phyloP scores from a whole-genome alignment of 2,113 vertebrate genomes.

The Typhlomys cinereus region DNA sequence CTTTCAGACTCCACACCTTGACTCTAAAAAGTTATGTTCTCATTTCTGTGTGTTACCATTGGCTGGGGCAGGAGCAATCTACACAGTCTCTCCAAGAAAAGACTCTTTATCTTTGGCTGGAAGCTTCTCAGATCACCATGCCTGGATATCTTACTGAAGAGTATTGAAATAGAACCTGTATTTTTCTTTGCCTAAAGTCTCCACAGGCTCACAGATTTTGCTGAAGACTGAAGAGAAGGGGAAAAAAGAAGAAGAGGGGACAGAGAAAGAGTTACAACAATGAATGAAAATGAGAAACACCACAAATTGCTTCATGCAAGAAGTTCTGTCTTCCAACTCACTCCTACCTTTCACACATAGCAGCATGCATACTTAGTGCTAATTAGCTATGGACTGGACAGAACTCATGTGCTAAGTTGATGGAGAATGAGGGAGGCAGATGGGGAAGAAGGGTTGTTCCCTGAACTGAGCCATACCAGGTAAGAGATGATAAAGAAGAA shows the following conservation, averaged over 20 bases:
- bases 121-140: background rate
- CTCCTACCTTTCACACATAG: background rate
- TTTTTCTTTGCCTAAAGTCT: background rate
- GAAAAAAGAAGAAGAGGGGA: background rate
- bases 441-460: background rate
- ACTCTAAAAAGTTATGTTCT: background rate
- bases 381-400: constrained; percentile 4
- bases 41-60: no score
- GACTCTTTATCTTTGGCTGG: no score
- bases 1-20: background rate
- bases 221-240: background rate
- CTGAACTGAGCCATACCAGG: background rate
- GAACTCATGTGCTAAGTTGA: background rate
- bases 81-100: background rate
- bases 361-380: background rate
- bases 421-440: background rate
- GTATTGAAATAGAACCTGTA: background rate
- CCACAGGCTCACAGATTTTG: background rate
- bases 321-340: background rate
- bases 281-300: background rate
- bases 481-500: background rate
- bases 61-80: background rate
- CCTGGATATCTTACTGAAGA: background rate
- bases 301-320: background rate
- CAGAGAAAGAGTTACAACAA: background rate